phyloP scores from a whole-genome alignment of 2,797 vertebrate genomes.

The Dallia pectoralis region DNA sequence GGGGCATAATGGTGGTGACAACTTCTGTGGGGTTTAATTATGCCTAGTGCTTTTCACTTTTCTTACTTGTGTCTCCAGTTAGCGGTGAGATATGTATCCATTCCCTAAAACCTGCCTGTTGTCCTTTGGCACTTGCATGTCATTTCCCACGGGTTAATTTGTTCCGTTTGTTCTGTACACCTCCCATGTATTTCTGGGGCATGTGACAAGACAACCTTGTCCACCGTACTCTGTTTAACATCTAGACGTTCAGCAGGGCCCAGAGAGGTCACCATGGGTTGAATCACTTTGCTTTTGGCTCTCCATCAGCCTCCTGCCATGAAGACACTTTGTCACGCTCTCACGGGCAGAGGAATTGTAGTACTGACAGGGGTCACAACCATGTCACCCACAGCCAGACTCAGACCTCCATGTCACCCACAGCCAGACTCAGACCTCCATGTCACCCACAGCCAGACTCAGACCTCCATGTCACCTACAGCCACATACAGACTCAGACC shows the following conservation, averaged over 20 bases:
- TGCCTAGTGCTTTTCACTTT: background rate
- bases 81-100: background rate
- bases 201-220: slow-evolving; percentile 19
- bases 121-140: background rate
- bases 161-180: background rate
- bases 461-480: slow-evolving; percentile 50
- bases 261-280: slow-evolving; percentile 47
- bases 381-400: slow-evolving; percentile 51
- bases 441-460: no score
- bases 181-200: background rate
- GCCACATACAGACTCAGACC: slow-evolving; percentile 42
- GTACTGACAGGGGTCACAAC: slow-evolving; percentile 52
- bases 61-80: background rate
- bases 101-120: background rate
- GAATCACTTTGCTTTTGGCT: slow-evolving; percentile 40
- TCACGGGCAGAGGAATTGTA: slow-evolving; percentile 54
- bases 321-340: slow-evolving; percentile 36
- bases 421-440: slow-evolving; percentile 41
- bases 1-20: background rate
- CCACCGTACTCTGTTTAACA: slow-evolving; percentile 35
- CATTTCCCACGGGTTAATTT: background rate
- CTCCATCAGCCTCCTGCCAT: slow-evolving; percentile 25
- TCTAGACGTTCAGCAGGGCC: slow-evolving; percentile 42
- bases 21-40: background rate
- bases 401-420: no score